Conservation (phyloP, 2,113 vertebrate genomes). For the Collichthys lucidus region DNA sequence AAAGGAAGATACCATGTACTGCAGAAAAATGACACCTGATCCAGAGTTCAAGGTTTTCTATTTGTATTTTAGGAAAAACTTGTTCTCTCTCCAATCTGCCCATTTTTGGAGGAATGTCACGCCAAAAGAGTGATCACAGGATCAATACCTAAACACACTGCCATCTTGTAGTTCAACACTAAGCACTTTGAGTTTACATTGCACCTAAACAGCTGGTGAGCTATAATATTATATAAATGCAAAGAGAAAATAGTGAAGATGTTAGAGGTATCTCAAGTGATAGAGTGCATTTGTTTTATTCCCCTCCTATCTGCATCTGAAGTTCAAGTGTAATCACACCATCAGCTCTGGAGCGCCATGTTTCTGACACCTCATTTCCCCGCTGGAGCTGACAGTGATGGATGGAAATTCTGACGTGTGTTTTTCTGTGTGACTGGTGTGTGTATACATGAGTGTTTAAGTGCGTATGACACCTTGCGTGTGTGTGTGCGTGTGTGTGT, state of each 20-base stretch:
- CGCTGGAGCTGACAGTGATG: constrained; percentile 91
- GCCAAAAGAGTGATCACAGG: neutral
- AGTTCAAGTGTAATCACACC: constrained; percentile 89
- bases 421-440: constrained; percentile 26
- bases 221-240: neutral
- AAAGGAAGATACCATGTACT: too few species aligned
- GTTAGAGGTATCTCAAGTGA: constrained; percentile 41
- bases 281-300: constrained; percentile 27
- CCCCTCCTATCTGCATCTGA: constrained; percentile 83
- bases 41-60: too few species aligned
- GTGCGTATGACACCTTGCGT: neutral
- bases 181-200: neutral
- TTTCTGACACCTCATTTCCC: constrained; percentile 92
- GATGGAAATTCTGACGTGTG: constrained; percentile 63
- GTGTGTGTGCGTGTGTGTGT: neutral
- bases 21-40: too few species aligned
- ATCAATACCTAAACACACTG: neutral
- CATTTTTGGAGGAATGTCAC: too few species aligned
- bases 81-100: too few species aligned
- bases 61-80: too few species aligned
- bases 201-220: neutral
- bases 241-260: neutral
- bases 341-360: constrained; percentile 86
- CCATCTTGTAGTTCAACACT: neutral
- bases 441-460: neutral